Conservation (phyloP, 2,888 invertebrate species). For the Andrena dorsata region DNA sequence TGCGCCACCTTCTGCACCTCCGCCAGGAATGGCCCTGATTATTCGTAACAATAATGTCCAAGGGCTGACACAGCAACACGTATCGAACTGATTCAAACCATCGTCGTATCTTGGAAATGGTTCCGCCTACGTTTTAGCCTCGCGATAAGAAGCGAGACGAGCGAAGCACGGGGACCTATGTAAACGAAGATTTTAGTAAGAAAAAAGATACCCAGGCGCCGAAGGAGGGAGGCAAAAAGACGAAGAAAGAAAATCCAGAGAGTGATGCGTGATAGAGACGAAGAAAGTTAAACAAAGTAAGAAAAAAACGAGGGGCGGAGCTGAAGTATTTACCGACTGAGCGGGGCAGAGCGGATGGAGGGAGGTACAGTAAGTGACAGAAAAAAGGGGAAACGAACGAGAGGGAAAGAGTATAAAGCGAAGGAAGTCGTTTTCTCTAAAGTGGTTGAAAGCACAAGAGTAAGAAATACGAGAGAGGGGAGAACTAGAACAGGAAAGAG, state of each 20-base stretch:
- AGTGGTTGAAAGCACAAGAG: conserved; percentile 35
- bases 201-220: conserved; percentile 15
- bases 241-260: conserved; percentile 15
- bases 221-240: not conserved
- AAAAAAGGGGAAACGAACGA: conserved; percentile 39
- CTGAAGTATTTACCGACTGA: conserved; percentile 30
- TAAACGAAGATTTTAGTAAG: conserved; percentile 6
- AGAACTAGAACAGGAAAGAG: conserved; percentile 27
- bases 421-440: conserved; percentile 29
- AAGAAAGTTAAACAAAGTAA: conserved; percentile 28
- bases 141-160: not conserved
- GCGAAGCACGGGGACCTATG: not conserved
- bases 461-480: conserved; percentile 30
- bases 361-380: conserved; percentile 13
- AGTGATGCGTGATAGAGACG: conserved; percentile 8
- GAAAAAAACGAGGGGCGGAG: conserved; percentile 23
- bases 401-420: conserved; percentile 24
- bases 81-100: not conserved
- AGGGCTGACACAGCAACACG: not conserved
- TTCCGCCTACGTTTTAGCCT: not conserved
- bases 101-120: not conserved
- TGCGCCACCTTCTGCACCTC: not conserved
- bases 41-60: not conserved
- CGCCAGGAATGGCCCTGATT: not conserved
- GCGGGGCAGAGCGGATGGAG: not conserved